Evolutionary conservation across 2,888 invertebrate species (phyloP).

Genomic region (Rosalia funebris): DNA sequence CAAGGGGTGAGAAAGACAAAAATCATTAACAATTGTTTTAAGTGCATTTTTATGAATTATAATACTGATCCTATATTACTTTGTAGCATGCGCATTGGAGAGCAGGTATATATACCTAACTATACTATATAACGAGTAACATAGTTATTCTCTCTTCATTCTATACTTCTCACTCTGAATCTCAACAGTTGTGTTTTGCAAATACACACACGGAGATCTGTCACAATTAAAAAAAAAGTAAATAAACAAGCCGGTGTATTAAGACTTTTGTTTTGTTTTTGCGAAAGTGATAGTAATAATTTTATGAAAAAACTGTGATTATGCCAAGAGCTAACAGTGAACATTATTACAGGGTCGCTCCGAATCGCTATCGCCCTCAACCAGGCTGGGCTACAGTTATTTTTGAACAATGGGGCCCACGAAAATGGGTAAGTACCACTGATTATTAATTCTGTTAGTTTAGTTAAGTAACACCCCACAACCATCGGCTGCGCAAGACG

Average conservation of each 20-base stretch:
- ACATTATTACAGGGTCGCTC: slow-evolving; percentile 45
- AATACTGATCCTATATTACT: not conserved
- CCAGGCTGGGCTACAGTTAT: slow-evolving; percentile 37
- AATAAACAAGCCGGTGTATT: slow-evolving; percentile 36
- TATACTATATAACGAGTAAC: slow-evolving; percentile 46
- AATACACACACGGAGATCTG: slow-evolving; percentile 5
- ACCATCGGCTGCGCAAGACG: too few species aligned
- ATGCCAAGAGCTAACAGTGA: slow-evolving; percentile 46
- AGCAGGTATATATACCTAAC: slow-evolving; percentile 34
- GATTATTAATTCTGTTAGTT: slow-evolving; percentile 1
- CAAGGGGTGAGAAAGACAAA: not conserved
- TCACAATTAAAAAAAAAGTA: slow-evolving; percentile 25
- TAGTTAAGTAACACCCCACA: not conserved
- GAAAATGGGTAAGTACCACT: slow-evolving; percentile 43
- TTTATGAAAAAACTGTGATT: slow-evolving; percentile 41
- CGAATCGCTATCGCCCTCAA: slow-evolving; percentile 27
- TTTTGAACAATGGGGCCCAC: slow-evolving; percentile 39
- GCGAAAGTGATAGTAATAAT: slow-evolving; percentile 21
- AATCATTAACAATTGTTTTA: not conserved
- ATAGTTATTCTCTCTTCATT: slow-evolving; percentile 43
- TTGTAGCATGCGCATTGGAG: slow-evolving; percentile 9
- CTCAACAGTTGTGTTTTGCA: slow-evolving; percentile 22
- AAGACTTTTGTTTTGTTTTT: slow-evolving; percentile 23
- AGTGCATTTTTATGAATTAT: slow-evolving; percentile 14
- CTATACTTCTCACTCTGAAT: slow-evolving; percentile 35